phyloP scores from a whole-genome alignment of 2,113 vertebrate species.

The Silurus asotus region DNA sequence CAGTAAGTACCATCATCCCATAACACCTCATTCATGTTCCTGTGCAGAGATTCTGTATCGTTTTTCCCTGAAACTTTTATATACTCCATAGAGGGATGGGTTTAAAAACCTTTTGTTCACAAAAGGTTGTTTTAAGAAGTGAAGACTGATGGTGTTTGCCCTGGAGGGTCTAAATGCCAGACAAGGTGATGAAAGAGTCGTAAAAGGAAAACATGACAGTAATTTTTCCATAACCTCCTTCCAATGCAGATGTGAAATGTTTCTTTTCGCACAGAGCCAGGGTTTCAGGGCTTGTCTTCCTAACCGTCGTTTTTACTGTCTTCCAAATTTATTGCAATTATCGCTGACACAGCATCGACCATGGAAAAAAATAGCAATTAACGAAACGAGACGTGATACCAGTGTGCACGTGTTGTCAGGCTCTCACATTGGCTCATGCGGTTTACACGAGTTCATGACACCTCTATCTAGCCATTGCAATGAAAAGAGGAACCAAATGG shows the following conservation, averaged over 20 bases:
- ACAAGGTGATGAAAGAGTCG: constrained; percentile 45
- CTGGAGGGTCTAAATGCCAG: constrained; percentile 25
- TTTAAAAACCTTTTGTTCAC: not conserved
- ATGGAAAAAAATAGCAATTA: constrained; percentile 13
- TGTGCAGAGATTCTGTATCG: too few relatives aligned
- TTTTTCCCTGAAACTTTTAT: not conserved
- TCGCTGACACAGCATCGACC: not conserved
- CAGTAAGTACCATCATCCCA: constrained; percentile 72
- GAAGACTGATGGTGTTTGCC: constrained; percentile 51
- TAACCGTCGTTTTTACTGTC: constrained; percentile 38
- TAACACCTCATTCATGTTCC: not conserved
- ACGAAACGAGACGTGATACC: not conserved
- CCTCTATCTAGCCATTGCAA: not conserved
- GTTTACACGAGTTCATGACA: constrained; percentile 11
- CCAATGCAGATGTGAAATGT: constrained; percentile 32
- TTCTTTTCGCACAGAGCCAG: not conserved
- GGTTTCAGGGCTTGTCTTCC: constrained; percentile 35
- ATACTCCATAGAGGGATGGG: not conserved
- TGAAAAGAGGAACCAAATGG: not conserved
- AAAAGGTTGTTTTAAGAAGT: constrained; percentile 19
- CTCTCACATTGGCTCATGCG: constrained; percentile 10
- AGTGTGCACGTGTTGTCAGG: not conserved
- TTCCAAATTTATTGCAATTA: constrained; percentile 30
- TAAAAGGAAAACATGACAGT: constrained; percentile 43
- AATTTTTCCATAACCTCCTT: constrained; percentile 37